Base-by-base conservation (phyloP, 1,140 invertebrate genomes). In the Platorchestia sp. region DNA sequence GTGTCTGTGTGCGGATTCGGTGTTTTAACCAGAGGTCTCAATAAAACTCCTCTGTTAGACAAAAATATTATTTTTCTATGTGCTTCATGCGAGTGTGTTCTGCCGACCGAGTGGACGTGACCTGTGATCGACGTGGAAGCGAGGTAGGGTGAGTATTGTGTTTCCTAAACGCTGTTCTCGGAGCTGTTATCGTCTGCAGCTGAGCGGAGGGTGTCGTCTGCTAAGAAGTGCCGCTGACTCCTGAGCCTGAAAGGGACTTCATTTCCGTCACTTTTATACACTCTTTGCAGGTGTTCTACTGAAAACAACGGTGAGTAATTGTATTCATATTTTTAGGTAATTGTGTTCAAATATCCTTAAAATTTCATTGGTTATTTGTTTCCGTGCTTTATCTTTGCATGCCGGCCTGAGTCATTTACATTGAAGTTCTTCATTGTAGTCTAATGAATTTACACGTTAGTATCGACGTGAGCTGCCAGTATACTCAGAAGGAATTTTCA, bases 171-270 rank as follows among this genome's bases (percentile, higher is more conserved):
- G 40, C 40, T 93, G 45, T 45, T 93, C 44, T 44, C 40, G 91
- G 36, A 45, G 45, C 10, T 47, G 91, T 36, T 93, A 93, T 93
- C 91, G 91, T 45, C 91, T 93, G 91, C 91, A 93, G 91, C 91
- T 42, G 87, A 42, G 87, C 87, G 1, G 36, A 3, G 91, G 44
- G 91, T 45, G 91, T 93, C 91, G 91, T 93, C 91, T 93, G 91
- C 91, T 45, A n/a, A 47, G 89, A 42, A 22, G 43, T 44, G 91
- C 91, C 10, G 91, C 43, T n/a, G 43, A 27, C 10, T 89, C 87
- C 5, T 14, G n/a, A 0, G 43, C 43, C 87, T 44, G 87, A 89
- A 89, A 44, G 41, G n/a, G 43, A 3, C 87, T 89, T 42, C 87
- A 5, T 89, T 42, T 89, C 87, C 27, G 87, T 41, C 87, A 44